These are phyloP conservation scores for Bombyx huttoni DNA, from an alignment of 2,888 invertebrate species.

Conservation along the genomic window DNA sequence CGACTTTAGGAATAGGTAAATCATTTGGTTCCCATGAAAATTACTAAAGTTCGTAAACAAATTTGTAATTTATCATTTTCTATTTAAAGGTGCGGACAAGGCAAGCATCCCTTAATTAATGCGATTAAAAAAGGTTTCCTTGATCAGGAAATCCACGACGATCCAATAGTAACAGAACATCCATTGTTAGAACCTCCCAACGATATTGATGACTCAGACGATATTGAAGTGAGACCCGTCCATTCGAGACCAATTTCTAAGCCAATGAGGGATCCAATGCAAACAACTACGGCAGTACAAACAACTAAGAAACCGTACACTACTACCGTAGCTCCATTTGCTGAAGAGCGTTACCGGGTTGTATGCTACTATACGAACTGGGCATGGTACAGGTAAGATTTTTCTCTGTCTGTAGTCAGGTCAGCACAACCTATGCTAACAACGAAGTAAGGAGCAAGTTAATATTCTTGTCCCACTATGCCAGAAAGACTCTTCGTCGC, in stretches of 20 bases:
- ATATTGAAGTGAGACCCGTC: constrained; percentile 50
- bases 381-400: constrained; percentile 84
- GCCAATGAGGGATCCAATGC: constrained; percentile 10
- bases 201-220: constrained; percentile 44
- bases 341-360: constrained; percentile 76
- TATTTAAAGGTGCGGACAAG: constrained; percentile 78
- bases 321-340: constrained; percentile 16
- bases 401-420: background rate
- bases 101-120: constrained; percentile 83
- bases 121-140: constrained; percentile 82
- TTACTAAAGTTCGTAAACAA: background rate
- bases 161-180: constrained; percentile 23
- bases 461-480: too few species aligned
- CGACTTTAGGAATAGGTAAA: constrained; percentile 80
- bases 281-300: constrained; percentile 18
- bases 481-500: too few species aligned
- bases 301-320: constrained; percentile 33
- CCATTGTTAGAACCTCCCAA: constrained; percentile 32
- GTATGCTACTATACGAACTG: constrained; percentile 95
- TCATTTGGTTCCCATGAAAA: background rate
- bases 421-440: too few species aligned
- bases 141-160: constrained; percentile 35
- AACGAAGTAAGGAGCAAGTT: too few species aligned
- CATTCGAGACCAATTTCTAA: constrained; percentile 8
- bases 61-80: background rate